Evolutionary conservation across 2,113 vertebrate species (phyloP), one percentile per base, ranked within the genome.

Genomic region (Limnothrissa miodon): DNA sequence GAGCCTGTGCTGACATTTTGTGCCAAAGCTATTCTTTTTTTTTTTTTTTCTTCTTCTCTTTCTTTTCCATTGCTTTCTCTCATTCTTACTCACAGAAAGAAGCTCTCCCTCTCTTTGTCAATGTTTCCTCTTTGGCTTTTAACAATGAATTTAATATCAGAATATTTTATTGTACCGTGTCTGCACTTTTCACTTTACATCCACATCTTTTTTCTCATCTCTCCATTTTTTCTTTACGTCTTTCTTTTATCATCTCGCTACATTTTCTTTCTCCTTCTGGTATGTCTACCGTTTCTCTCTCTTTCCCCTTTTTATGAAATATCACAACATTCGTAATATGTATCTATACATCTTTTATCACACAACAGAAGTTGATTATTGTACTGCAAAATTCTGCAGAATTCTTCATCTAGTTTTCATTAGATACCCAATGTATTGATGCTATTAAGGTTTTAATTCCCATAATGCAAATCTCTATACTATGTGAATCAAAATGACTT

Each of bases 1-100:
- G 78, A 80, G 81, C 81, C 83, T 82, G 48, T 80, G 74, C 59
- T 83, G 85, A 86, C 85, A 84, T 86, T 81, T 86, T 74, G 66
- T 74, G 66, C 13, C 25, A 74, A 33, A 74, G 66, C 25, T 1
- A 17, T 33, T 74, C 33, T 70, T 4, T 36, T 11, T 70, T 29
- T 36, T 13, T 33, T 13, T 70, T 36, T 33, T 15, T 62, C 25
- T 29, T 33, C 23, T 15, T 36, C 66, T 74, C 11, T 74, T 4
- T 74, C 33, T 33, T 36, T 33, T 74, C 0, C 1, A 10, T 66
- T 66, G 1, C 25, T 66, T 17, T 74, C 4, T 74, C 25, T 74
- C 33, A 17, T 11, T 19, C 33, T 39, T 13, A 36, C 66, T 36
- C 10, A 36, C 13, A 17, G 1, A 17, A 0, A 74, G 15, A 70